Evolutionary conservation across 2,797 vertebrate species (phyloP).

Genomic region (Sciurus vulgaris): DNA sequence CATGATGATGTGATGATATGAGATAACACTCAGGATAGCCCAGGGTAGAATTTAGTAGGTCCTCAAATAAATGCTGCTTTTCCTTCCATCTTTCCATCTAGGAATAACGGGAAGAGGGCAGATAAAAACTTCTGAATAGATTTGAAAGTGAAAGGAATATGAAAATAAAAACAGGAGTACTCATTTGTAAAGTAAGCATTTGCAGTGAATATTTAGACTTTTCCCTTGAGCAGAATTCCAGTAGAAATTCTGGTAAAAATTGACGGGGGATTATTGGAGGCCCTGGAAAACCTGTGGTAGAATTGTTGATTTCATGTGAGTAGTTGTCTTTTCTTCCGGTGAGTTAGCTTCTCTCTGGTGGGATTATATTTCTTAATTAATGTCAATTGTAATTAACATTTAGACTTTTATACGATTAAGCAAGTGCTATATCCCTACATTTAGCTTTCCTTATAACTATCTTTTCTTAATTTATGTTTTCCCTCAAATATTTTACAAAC

Average conservation of each 20-base stretch:
- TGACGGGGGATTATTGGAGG: neutral
- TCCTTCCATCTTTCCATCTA: neutral
- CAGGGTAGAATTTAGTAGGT: neutral
- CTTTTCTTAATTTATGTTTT: conserved; percentile 58
- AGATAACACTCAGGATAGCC: neutral
- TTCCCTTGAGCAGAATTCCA: neutral
- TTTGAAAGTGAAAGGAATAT: neutral
- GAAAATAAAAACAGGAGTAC: neutral
- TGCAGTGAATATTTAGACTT: neutral
- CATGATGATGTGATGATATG: neutral
- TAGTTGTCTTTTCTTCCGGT: conserved; percentile 59
- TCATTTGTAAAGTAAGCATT: conserved; percentile 20
- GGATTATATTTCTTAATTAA: conserved; percentile 68
- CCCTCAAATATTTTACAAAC: conserved; percentile 50
- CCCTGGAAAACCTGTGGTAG: neutral
- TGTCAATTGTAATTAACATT: conserved; percentile 76
- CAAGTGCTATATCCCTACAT: conserved; percentile 40
- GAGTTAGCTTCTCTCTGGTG: conserved; percentile 53
- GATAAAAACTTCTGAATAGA: neutral
- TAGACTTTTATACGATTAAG: conserved; percentile 57
- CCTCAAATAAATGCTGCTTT: neutral
- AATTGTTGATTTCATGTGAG: conserved; percentile 37
- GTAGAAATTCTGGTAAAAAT: neutral
- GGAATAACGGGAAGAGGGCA: neutral
- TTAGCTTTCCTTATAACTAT: conserved; percentile 46